Evolutionary conservation across 2,797 vertebrate genomes (phyloP), one percentile per base, ranked within the genome.

Genomic region (Chanos chanos): DNA sequence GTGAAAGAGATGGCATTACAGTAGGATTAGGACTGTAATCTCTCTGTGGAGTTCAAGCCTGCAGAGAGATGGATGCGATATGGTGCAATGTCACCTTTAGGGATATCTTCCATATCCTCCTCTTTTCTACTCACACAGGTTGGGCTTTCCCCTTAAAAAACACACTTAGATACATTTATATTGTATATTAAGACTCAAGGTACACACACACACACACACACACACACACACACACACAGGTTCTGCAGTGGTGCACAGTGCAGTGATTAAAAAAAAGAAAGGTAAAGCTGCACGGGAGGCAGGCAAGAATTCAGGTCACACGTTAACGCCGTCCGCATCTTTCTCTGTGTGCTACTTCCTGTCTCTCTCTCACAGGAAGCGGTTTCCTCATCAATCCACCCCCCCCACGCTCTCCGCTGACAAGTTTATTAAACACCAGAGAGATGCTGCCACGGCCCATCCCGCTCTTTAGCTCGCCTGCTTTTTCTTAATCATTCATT

Each of bases 341-440:
- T 65, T 65, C 56, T 45, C 56, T 0, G 24, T 74, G 72, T 74
- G 70, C 51, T 43, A 60, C 53, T 48, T 60, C 63, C 53, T 0
- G 1, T 16, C 0, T 74, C 45, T 71, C 51, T 61, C 64, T 77
- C 58, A 83, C 76, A 13, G 78, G 82, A 81, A 82, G 77, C 81
- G 78, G 82, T 72, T 52, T 76, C 71, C 76, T 82, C 84, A 88
- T 91, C 85, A 81, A 82, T 91, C 89, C 84, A 66, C 71, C n/a
- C n/a, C n/a, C 39, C 16, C 41, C 27, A 33, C 75, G 82, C 79
- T 87, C 83, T 71, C 77, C 75, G 83, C 77, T 85, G 90, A 90
- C 88, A 89, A 83, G 83, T 91, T 90, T 91, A 92, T 91, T 90
- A 89, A 90, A 89, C 83, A 84, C 7, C 4, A 58, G 55, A 67